Conservation (phyloP, 1,140 invertebrate genomes). For the Ctenoplectra terminalis region DNA sequence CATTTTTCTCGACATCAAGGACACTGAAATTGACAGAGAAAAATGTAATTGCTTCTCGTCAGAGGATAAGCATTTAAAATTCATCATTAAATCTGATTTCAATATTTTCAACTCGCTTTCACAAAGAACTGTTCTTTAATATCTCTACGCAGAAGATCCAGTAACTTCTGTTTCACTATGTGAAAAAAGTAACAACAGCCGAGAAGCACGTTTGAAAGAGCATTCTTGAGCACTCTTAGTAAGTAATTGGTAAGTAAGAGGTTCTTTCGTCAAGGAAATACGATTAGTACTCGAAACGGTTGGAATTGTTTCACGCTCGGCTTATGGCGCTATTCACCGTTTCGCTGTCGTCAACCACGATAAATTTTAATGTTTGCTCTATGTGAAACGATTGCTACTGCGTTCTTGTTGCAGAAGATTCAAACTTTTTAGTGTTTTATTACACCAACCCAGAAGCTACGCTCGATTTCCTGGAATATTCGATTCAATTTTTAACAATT, state of each 20-base stretch:
- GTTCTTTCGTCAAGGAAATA: constrained; percentile 13
- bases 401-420: not conserved
- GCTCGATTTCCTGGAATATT: not conserved
- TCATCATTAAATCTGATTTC: too few relatives aligned
- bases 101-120: not conserved
- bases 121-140: not conserved
- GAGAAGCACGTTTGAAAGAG: not conserved
- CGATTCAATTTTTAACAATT: not conserved
- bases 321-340: not conserved
- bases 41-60: too few relatives aligned
- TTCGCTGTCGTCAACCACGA: not conserved
- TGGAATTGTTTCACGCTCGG: not conserved
- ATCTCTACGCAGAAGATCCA: too few relatives aligned
- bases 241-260: not conserved
- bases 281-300: not conserved
- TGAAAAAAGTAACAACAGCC: not conserved
- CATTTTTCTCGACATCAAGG: too few relatives aligned
- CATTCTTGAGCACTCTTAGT: not conserved
- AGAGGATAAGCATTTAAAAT: too few relatives aligned
- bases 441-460: too few relatives aligned
- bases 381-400: not conserved
- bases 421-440: not conserved
- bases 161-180: not conserved
- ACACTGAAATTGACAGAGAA: too few relatives aligned
- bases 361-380: constrained; percentile 20